Evolutionary conservation across 2,888 invertebrate species (phyloP).

Genomic region (Charanyca ferruginea): DNA sequence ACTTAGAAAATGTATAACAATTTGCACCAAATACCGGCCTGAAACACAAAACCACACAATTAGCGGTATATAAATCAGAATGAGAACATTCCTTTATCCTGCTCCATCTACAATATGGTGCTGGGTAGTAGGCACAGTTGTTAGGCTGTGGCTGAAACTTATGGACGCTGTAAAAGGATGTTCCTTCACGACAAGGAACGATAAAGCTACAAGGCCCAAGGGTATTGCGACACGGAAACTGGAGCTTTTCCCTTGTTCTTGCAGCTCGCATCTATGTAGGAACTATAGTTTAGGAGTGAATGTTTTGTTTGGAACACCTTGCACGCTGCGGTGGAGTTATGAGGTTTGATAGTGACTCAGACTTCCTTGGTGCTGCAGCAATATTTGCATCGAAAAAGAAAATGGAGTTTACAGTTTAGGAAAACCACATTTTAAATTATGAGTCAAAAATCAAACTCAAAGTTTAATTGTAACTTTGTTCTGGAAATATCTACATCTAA

Average conservation of each 20-base stretch:
- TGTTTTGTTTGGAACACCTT: slow-evolving; percentile 56
- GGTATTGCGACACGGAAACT: slow-evolving; percentile 78
- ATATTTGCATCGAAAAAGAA: slow-evolving; percentile 18
- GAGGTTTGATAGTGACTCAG: slow-evolving; percentile 21
- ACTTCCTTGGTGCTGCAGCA: slow-evolving; percentile 34
- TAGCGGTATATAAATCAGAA: slow-evolving; percentile 56
- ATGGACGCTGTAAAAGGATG: slow-evolving; percentile 82
- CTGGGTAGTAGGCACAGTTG: slow-evolving; percentile 65
- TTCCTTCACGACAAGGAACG: slow-evolving; percentile 77
- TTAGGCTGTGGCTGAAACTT: slow-evolving; percentile 77
- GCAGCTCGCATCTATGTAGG: slow-evolving; percentile 43
- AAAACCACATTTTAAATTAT: too few species aligned
- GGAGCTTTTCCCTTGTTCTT: slow-evolving; percentile 64
- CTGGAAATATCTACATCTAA: not conserved
- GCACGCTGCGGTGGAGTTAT: slow-evolving; percentile 22
- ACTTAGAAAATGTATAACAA: slow-evolving; percentile 23
- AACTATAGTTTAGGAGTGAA: slow-evolving; percentile 39
- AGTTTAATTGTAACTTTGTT: not conserved
- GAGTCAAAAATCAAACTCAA: too few species aligned
- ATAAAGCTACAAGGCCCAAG: slow-evolving; percentile 79
- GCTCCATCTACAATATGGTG: slow-evolving; percentile 47
- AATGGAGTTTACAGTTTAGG: too few species aligned
- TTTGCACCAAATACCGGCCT: slow-evolving; percentile 34
- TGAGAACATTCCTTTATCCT: slow-evolving; percentile 56
- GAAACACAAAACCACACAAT: slow-evolving; percentile 59